Base-by-base conservation (phyloP, 2,113 vertebrate genomes). In the Empidonax alnorum region DNA sequence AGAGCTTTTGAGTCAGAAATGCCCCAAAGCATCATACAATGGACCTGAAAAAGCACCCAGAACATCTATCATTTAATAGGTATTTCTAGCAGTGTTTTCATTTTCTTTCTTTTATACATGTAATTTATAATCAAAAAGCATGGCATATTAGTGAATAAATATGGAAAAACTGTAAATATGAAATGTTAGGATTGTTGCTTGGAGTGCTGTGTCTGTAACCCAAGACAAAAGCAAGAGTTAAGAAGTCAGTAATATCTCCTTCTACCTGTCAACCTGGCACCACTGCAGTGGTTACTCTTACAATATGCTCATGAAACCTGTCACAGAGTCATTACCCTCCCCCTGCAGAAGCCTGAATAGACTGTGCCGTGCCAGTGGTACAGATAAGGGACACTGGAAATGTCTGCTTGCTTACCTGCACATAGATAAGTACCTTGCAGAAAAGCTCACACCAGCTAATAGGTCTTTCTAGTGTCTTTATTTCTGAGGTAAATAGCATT, bases 1-100 rank as follows among this genome's bases (percentile, higher is more conserved):
- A 87, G 47, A 96, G 77, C 76, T 39, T 96, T 97, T 90, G 76
- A 94, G 39, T 63, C 46, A 84, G 82, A 95, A 89, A 56, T 67
- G 27, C 46, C 59, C 80, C 67, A 74, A 97, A 97, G 72, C 41
- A 37, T 69, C 71, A 59, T 28, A 92, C 31, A 91, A 59, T 71
- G 62, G 89, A 67, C 72, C 50, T 94, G 83, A 87, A 95, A 94
- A 94, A 72, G 2, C 66, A 92, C 22, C 28, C 75, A 69, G 31
- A 53, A 3, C 12, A 53, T 47, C 31, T 94, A 12, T 59, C 3
- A 85, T 85, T 96, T 85, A 81, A 61, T 66, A 91, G 46, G 7
- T 46, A 49, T 92, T 68, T 71, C 84, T 89, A 80, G 30, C 53
- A 85, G 62, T 7, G 28, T n/a, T 42, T 77, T 71, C n/a, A n/a